These are phyloP conservation scores for Eupeodes latifasciatus DNA, from an alignment of 2,888 invertebrate genomes.

Conservation along the genomic window DNA sequence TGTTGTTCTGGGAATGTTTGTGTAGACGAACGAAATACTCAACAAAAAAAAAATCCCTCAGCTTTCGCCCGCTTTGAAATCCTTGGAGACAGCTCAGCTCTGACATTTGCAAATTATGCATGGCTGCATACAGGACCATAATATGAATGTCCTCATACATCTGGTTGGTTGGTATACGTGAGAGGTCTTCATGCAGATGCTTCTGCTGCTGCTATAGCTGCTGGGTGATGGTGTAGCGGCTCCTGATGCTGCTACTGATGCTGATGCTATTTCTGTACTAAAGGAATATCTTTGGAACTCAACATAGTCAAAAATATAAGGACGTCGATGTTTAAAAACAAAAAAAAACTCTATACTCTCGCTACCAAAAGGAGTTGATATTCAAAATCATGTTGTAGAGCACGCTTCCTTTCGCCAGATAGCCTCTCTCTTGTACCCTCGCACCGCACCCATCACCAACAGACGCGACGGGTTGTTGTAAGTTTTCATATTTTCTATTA, in stretches of 20 bases:
- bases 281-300: slow-evolving; percentile 49
- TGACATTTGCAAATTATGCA: slow-evolving; percentile 76
- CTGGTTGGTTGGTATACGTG: slow-evolving; percentile 56
- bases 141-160: slow-evolving; percentile 64
- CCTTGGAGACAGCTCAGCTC: slow-evolving; percentile 71
- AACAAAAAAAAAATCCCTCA: slow-evolving; percentile 48
- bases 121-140: slow-evolving; percentile 70
- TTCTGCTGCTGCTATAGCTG: background rate
- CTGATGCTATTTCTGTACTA: slow-evolving; percentile 31
- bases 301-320: slow-evolving; percentile 38
- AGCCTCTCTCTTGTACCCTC: background rate
- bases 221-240: too few relatives aligned
- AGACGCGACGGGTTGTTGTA: background rate
- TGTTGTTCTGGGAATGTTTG: slow-evolving; percentile 10
- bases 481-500: slow-evolving; percentile 42
- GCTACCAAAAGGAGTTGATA: slow-evolving; percentile 36
- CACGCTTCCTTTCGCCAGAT: background rate
- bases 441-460: background rate
- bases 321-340: slow-evolving; percentile 21
- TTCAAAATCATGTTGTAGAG: slow-evolving; percentile 42
- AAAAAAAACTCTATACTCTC: background rate
- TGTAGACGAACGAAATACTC: slow-evolving; percentile 5
- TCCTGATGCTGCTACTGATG: background rate
- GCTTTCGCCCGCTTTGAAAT: slow-evolving; percentile 68
- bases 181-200: slow-evolving; percentile 67